Percentiles rank a stretch among this genome's conserved stretches.
Evolutionary conservation across 2,888 invertebrate species (phyloP).

Genomic region (Amorpha juglandis): DNA sequence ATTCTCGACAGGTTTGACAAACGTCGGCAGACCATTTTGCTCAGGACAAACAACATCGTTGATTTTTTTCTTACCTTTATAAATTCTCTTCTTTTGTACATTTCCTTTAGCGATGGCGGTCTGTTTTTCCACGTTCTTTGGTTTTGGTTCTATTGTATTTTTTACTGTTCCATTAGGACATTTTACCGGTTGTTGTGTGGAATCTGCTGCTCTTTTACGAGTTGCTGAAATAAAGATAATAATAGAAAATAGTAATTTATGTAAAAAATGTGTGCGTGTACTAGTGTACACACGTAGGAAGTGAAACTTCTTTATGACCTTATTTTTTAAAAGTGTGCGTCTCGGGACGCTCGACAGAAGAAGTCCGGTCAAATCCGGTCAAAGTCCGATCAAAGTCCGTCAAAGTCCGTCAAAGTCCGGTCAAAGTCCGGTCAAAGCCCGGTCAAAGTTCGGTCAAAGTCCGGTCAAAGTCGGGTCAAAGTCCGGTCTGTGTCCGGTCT

Average conservation of each 20-base stretch:
- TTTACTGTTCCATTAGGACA: neutral
- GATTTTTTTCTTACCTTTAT: constrained; percentile 7
- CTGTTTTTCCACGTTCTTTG: neutral
- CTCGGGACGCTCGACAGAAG: no score
- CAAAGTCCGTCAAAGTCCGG: no score
- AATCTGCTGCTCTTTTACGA: constrained; percentile 42
- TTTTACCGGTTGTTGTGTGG: constrained; percentile 29
- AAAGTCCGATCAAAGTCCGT: no score
- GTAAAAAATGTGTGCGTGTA: neutral
- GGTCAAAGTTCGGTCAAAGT: no score
- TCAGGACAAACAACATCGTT: neutral
- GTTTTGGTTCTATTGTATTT: constrained; percentile 25
- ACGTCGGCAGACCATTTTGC: neutral
- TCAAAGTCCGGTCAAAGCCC: no score
- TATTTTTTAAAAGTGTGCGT: no score
- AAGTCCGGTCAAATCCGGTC: no score
- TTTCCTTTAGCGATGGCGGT: neutral
- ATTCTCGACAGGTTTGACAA: neutral
- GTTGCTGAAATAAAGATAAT: constrained; percentile 35
- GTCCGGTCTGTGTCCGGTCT: no score
- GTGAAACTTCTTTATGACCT: no score
- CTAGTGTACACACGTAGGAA: no score
- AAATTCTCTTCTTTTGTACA: constrained; percentile 1
- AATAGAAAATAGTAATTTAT: neutral
- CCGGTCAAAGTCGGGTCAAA: no score